Conservation (phyloP, 2,888 invertebrate species). For the Cheilosia vernalis region DNA sequence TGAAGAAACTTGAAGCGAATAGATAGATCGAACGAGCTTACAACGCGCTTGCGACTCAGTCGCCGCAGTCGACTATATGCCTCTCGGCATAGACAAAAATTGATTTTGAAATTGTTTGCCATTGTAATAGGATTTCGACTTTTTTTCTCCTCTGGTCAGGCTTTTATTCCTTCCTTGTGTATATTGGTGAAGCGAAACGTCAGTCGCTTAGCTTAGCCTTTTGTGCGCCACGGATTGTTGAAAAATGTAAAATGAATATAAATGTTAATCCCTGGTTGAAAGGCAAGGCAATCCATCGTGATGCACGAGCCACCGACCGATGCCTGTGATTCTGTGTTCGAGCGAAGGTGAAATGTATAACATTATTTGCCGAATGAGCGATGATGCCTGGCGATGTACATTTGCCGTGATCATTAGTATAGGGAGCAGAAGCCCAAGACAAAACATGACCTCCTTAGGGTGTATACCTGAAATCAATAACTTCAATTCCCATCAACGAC, state of each 20-base stretch:
- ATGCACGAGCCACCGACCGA: conserved; percentile 46
- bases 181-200: conserved; percentile 5
- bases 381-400: conserved; percentile 1
- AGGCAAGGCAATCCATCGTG: conserved; percentile 34
- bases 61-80: not conserved
- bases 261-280: conserved; percentile 40
- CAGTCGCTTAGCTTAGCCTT: conserved; percentile 30
- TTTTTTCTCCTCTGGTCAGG: conserved; percentile 11
- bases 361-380: conserved; percentile 28
- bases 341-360: conserved; percentile 46
- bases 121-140: conserved; percentile 47
- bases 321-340: conserved; percentile 16
- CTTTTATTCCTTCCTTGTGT: conserved; percentile 34
- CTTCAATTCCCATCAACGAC: conserved; percentile 20
- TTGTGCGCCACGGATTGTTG: conserved; percentile 24
- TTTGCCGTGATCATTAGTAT: conserved; percentile 27
- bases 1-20: conserved; percentile 57
- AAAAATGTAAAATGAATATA: conserved; percentile 36
- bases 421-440: conserved; percentile 17
- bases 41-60: conserved; percentile 13
- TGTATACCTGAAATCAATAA: conserved; percentile 61
- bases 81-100: conserved; percentile 38
- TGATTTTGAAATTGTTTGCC: conserved; percentile 59
- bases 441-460: conserved; percentile 74
- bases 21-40: conserved; percentile 40